Percentiles rank a stretch among this genome's conserved stretches.
These are phyloP conservation scores for Pilophorus perplexus DNA, from an alignment of 2,888 invertebrate genomes.

Conservation along the genomic window DNA sequence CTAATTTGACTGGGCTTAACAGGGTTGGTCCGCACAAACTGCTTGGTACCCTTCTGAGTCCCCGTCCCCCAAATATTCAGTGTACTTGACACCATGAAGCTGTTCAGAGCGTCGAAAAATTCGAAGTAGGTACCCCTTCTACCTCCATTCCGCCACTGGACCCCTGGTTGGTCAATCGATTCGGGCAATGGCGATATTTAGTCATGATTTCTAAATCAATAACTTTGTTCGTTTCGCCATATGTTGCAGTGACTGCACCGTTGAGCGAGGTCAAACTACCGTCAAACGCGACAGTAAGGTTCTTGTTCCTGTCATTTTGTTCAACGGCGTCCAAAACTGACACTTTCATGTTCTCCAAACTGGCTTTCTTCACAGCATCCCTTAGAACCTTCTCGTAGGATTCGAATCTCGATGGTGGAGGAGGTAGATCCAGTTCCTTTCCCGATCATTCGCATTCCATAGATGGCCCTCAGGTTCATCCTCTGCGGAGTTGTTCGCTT, in stretches of 20 bases:
- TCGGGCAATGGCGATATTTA: neutral
- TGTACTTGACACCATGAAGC: constrained; percentile 3
- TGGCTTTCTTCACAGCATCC: neutral
- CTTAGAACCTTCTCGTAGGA: neutral
- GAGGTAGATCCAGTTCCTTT: constrained; percentile 19
- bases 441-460: constrained; percentile 16
- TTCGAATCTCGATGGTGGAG: constrained; percentile 9
- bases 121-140: constrained; percentile 6
- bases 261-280: neutral
- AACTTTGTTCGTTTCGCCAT: neutral
- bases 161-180: neutral
- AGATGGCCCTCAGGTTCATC: neutral
- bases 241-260: neutral
- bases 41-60: constrained; percentile 15
- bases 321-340: neutral
- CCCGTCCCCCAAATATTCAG: constrained; percentile 5
- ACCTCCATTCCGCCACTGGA: constrained; percentile 31
- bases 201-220: constrained; percentile 5
- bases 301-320: neutral
- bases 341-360: neutral
- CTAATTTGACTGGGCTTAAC: too few species aligned
- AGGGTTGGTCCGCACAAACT: constrained; percentile 5
- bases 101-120: constrained; percentile 29
- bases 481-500: too few species aligned
- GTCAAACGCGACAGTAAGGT: neutral